Conservation (phyloP, 2,888 invertebrate genomes). For the Chydorus sphaericus region DNA sequence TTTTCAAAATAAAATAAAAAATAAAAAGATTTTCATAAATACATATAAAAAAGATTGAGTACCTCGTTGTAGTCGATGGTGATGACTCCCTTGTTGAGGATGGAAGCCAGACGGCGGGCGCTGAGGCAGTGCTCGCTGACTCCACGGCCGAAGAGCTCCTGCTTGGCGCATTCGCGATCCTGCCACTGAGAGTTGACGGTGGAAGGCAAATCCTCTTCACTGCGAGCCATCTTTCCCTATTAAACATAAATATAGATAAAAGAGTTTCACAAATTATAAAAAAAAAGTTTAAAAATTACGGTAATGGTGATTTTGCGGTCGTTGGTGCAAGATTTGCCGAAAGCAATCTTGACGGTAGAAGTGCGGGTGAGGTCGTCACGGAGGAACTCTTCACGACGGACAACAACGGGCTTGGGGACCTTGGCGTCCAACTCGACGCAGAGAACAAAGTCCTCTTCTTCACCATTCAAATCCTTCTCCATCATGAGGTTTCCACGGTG, state of each 20-base stretch:
- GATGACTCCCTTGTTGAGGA: slow-evolving; percentile 17
- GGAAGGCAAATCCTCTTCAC: neutral
- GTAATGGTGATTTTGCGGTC: slow-evolving; percentile 10
- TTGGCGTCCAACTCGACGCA: slow-evolving; percentile 12
- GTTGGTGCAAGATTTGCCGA: slow-evolving; percentile 13
- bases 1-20: neutral
- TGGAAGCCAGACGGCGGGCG: slow-evolving; percentile 15
- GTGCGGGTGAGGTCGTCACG: slow-evolving; percentile 9
- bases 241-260: neutral
- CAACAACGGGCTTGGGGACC: slow-evolving; percentile 3
- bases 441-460: slow-evolving; percentile 3
- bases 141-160: slow-evolving; percentile 10
- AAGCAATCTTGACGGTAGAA: slow-evolving; percentile 12
- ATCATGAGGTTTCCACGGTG: slow-evolving; percentile 20
- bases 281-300: slow-evolving; percentile 3
- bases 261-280: neutral
- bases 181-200: neutral
- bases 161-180: slow-evolving; percentile 6
- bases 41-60: neutral
- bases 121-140: slow-evolving; percentile 14
- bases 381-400: slow-evolving; percentile 13
- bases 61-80: slow-evolving; percentile 17
- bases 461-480: slow-evolving; percentile 15
- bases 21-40: neutral
- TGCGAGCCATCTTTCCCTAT: neutral